Conservation (phyloP, 2,888 invertebrate genomes). For the Pristionchus maxplancki region DNA sequence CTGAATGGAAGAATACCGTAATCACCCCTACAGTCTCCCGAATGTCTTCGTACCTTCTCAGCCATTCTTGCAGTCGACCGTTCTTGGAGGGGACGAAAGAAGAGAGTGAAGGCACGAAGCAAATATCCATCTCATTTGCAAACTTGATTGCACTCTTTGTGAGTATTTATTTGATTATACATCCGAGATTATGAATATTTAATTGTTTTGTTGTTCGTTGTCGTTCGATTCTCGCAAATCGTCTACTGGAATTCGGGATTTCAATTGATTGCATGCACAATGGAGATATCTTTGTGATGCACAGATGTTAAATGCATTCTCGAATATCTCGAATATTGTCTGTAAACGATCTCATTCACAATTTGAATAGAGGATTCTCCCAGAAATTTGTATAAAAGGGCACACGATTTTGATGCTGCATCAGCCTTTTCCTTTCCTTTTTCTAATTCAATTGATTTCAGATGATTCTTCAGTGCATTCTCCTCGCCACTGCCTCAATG, state of each 20-base stretch:
- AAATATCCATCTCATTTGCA: neutral
- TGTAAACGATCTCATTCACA: neutral
- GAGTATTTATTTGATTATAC: neutral
- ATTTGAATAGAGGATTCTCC: neutral
- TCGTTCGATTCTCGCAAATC: too few species aligned
- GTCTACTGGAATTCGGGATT: too few species aligned
- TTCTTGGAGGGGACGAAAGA: neutral
- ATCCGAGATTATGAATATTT: too few species aligned
- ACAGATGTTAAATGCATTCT: neutral
- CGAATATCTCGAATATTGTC: neutral
- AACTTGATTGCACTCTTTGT: neutral
- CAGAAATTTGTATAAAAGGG: neutral
- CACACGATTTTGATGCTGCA: neutral
- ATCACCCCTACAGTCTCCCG: neutral
- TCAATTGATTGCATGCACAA: too few species aligned
- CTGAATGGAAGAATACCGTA: neutral
- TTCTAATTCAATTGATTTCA: neutral
- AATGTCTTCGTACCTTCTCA: neutral
- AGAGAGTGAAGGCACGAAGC: neutral
- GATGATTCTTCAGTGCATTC: neutral
- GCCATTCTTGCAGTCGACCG: slow-evolving; percentile 6
- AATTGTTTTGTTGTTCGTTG: too few species aligned
- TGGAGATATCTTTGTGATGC: neutral
- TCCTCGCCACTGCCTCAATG: neutral
- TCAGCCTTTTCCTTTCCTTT: neutral